phyloP scores from a whole-genome alignment of 2,797 vertebrate genomes.

The Tympanoctomys barrerae region DNA sequence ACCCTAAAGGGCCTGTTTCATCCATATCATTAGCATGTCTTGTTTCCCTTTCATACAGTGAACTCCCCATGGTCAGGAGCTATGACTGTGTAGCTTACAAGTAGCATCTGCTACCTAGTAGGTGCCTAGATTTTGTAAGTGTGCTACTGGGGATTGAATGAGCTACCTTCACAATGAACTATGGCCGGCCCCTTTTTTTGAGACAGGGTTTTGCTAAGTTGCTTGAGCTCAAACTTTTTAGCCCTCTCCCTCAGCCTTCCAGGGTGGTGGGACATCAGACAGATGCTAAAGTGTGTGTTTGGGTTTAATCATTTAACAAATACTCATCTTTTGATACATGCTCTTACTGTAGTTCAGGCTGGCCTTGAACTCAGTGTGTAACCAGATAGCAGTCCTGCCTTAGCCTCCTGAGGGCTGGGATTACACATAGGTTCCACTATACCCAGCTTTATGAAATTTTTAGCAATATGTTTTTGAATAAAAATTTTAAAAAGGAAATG shows the following conservation, averaged over 20 bases:
- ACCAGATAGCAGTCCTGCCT: background rate
- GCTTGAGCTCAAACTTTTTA: background rate
- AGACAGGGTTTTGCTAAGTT: background rate
- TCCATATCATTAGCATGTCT: background rate
- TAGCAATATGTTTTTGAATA: conserved; percentile 29
- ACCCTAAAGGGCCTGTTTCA: background rate
- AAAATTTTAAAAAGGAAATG: conserved; percentile 40
- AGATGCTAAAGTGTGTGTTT: background rate
- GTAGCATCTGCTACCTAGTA: background rate
- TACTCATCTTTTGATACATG: background rate
- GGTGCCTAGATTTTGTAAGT: background rate
- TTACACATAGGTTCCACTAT: background rate
- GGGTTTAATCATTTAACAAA: background rate
- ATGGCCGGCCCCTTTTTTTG: background rate
- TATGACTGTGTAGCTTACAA: background rate
- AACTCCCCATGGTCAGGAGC: background rate
- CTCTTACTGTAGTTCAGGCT: background rate
- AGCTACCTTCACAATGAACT: background rate
- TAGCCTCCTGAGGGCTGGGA: background rate
- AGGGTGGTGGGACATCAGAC: background rate
- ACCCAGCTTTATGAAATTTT: conserved; percentile 14
- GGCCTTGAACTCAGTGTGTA: background rate
- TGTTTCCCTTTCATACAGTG: background rate
- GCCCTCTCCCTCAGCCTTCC: background rate
- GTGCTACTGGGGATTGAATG: background rate